Conservation (phyloP, 2,888 invertebrate genomes). For the Meiosimyza decipiens region DNA sequence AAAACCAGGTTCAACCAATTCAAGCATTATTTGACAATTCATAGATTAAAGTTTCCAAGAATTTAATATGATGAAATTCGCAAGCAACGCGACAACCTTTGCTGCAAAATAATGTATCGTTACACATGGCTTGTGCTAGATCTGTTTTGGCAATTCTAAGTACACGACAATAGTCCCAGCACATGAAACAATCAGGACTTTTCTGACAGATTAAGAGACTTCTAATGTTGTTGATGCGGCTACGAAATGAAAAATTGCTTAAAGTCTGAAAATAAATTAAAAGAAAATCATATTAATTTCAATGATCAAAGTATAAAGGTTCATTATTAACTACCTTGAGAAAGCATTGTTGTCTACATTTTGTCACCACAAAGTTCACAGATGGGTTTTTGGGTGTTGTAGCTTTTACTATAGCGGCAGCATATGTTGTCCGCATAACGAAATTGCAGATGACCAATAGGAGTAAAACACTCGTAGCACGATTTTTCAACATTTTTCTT, state of each 20-base stretch:
- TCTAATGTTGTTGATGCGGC: conserved; percentile 4
- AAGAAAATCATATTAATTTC: background rate
- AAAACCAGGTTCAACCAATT: background rate
- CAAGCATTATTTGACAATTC: conserved; percentile 4
- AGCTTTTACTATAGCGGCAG: background rate
- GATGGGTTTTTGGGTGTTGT: no score
- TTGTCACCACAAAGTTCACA: background rate
- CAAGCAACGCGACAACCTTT: conserved; percentile 55
- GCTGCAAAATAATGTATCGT: conserved; percentile 50
- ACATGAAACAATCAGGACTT: conserved; percentile 54
- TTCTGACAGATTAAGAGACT: conserved; percentile 42
- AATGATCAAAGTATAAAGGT: background rate
- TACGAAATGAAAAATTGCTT: conserved; percentile 1
- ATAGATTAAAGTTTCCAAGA: background rate
- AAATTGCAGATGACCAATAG: background rate
- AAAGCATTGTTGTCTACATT: conserved; percentile 32
- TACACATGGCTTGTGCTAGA: conserved; percentile 52
- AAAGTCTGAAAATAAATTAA: background rate
- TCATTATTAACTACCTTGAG: conserved; percentile 21
- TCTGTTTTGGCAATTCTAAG: conserved; percentile 47
- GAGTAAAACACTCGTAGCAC: background rate
- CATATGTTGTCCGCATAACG: background rate
- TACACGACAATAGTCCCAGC: conserved; percentile 55
- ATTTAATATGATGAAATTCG: conserved; percentile 40
- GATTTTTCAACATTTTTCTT: no score